phyloP scores from a whole-genome alignment of 2,888 invertebrate species.

The Melanotus villosus region DNA sequence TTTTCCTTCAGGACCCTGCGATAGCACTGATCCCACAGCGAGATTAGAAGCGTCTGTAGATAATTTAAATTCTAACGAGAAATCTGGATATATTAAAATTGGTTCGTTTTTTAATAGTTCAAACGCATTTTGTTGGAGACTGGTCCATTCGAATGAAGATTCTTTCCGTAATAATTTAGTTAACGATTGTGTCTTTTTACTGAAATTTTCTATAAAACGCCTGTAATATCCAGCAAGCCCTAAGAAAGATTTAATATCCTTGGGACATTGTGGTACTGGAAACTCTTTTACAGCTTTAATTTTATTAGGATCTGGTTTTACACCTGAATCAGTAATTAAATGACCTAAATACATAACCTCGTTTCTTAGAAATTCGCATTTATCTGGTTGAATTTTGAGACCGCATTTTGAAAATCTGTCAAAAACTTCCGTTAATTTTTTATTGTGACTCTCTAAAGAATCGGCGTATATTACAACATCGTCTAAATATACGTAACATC shows the following conservation, averaged over 20 bases:
- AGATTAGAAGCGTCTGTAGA: slow-evolving; percentile 59
- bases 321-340: background rate
- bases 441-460: background rate
- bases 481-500: background rate
- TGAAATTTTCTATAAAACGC: slow-evolving; percentile 12
- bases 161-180: slow-evolving; percentile 9
- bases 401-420: background rate
- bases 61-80: slow-evolving; percentile 55
- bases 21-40: slow-evolving; percentile 56
- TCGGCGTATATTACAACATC: background rate
- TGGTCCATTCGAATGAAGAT: background rate
- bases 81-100: slow-evolving; percentile 62
- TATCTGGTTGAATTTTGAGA: slow-evolving; percentile 15
- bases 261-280: background rate
- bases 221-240: slow-evolving; percentile 30
- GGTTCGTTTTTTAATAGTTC: slow-evolving; percentile 47
- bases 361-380: slow-evolving; percentile 2
- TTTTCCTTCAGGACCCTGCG: slow-evolving; percentile 49
- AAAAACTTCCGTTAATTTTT: background rate
- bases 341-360: slow-evolving; percentile 15
- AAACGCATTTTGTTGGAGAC: slow-evolving; percentile 8
- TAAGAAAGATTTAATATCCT: background rate
- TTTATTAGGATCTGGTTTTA: slow-evolving; percentile 8
- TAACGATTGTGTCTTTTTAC: slow-evolving; percentile 43
- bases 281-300: background rate